phyloP scores from a whole-genome alignment of 2,888 invertebrate genomes.

The Eumerus sabulonum region DNA sequence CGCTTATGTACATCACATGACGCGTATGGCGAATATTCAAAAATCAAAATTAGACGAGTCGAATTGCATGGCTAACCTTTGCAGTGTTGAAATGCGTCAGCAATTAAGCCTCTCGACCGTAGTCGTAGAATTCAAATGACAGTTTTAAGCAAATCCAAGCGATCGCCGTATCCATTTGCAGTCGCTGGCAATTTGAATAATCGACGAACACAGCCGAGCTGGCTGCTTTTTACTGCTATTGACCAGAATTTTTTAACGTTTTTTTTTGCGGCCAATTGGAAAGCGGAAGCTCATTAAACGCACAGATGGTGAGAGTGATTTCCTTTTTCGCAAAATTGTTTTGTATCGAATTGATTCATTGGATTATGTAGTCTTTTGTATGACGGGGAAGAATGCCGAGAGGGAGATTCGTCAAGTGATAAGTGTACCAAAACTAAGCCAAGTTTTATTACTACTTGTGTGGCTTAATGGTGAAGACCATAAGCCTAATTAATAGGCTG shows the following conservation, averaged over 20 bases:
- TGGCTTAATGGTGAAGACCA: background rate
- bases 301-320: constrained; percentile 41
- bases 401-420: constrained; percentile 10
- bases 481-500: too few species aligned
- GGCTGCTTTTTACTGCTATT: constrained; percentile 19
- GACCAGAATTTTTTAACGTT: background rate
- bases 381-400: background rate
- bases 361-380: constrained; percentile 5
- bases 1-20: background rate
- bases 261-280: background rate
- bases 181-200: constrained; percentile 5
- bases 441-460: constrained; percentile 13
- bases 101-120: constrained; percentile 16
- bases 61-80: constrained; percentile 20
- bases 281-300: constrained; percentile 56
- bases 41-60: constrained; percentile 9
- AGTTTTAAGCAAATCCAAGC: constrained; percentile 52
- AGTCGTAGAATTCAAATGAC: constrained; percentile 50
- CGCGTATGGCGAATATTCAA: constrained; percentile 3
- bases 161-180: constrained; percentile 45
- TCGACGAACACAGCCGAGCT: constrained; percentile 1
- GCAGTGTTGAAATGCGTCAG: constrained; percentile 46
- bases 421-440: constrained; percentile 35
- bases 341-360: constrained; percentile 28
- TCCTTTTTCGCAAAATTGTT: constrained; percentile 31